Percentiles rank a stretch among this genome's conserved stretches.
Conservation (phyloP, 2,888 invertebrate species). For the Chironomus tentans region DNA sequence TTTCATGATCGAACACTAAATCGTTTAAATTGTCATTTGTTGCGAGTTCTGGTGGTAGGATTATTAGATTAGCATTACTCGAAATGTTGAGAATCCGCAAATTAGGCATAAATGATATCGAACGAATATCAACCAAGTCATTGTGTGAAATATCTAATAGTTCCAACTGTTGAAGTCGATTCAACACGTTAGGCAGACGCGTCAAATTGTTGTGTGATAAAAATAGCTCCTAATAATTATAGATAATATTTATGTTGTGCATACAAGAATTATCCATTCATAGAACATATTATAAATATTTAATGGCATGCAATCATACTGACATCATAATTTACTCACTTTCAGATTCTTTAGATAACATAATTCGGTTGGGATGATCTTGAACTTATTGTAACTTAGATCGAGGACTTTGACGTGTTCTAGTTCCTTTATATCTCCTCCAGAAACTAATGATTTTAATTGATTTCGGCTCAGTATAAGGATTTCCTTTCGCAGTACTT, state of each 20-base stretch:
- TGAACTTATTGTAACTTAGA: constrained; percentile 57
- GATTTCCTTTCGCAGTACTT: constrained; percentile 68
- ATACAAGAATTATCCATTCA: neutral
- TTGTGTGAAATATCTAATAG: constrained; percentile 64
- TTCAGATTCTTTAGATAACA: constrained; percentile 55
- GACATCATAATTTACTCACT: constrained; percentile 38
- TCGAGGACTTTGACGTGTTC: constrained; percentile 56
- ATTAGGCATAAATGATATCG: constrained; percentile 42
- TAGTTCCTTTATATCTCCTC: constrained; percentile 63
- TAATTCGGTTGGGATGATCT: constrained; percentile 54
- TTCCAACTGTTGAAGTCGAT: constrained; percentile 52
- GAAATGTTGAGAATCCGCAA: constrained; percentile 53
- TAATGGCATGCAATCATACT: neutral
- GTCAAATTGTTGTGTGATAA: constrained; percentile 62
- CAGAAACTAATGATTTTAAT: constrained; percentile 57
- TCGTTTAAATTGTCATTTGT: constrained; percentile 52
- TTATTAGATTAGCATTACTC: constrained; percentile 49
- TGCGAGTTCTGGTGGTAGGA: constrained; percentile 56
- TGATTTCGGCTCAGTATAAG: constrained; percentile 59
- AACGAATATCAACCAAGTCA: constrained; percentile 45
- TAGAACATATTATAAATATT: neutral
- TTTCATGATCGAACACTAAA: constrained; percentile 53
- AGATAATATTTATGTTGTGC: constrained; percentile 23
- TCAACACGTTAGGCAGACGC: constrained; percentile 58
- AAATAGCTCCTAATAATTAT: constrained; percentile 54